Conservation (phyloP, 2,797 vertebrate genomes). For the Acanthiza pusilla region DNA sequence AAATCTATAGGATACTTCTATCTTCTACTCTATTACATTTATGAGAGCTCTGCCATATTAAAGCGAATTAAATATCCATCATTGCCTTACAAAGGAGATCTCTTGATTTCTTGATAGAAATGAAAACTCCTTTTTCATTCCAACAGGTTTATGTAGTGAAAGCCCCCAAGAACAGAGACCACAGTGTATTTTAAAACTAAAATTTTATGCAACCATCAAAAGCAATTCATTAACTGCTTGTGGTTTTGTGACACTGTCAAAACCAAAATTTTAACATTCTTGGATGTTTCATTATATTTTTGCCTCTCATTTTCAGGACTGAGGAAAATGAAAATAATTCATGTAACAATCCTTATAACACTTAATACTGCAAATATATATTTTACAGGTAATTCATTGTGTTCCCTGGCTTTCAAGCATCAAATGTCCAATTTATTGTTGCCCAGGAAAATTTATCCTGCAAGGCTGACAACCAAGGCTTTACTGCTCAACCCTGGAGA, state of each 20-base stretch:
- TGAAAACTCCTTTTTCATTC: conserved; percentile 22
- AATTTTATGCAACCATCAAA: neutral
- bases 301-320: conserved; percentile 17
- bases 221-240: conserved; percentile 18
- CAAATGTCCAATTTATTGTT: neutral
- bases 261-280: neutral
- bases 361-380: neutral
- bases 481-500: neutral
- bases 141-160: conserved; percentile 8
- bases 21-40: neutral
- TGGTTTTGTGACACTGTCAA: conserved; percentile 36
- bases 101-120: neutral
- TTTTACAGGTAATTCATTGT: neutral
- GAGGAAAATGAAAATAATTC: conserved; percentile 19
- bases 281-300: neutral
- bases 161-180: neutral
- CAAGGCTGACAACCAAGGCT: neutral
- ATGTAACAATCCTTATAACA: neutral
- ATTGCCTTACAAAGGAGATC: neutral
- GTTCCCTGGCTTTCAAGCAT: neutral
- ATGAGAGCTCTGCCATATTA: neutral
- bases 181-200: conserved; percentile 29
- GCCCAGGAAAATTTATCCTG: neutral
- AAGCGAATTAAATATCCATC: neutral
- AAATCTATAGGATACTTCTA: neutral